Conservation (phyloP, 2,888 invertebrate genomes). For the Geophilus truncorum region DNA sequence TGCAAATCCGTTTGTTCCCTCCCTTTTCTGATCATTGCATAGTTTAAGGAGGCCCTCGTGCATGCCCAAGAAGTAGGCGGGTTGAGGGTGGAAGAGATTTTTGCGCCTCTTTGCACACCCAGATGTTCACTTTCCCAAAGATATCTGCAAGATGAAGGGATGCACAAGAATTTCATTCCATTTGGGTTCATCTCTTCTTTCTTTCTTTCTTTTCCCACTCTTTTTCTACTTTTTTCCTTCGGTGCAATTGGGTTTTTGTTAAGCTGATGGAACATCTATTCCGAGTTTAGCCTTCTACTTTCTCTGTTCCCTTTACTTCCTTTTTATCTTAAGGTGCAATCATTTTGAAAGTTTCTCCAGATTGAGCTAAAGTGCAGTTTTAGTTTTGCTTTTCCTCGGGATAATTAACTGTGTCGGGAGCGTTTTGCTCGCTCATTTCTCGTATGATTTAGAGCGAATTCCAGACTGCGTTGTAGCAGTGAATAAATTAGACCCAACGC, state of each 20-base stretch:
- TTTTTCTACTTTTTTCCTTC: background rate
- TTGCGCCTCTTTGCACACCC: constrained; percentile 27
- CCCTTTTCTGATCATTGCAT: constrained; percentile 25
- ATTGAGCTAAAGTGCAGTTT: constrained; percentile 7
- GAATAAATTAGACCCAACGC: constrained; percentile 17
- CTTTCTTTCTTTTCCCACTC: background rate
- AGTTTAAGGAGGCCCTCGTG: constrained; percentile 20
- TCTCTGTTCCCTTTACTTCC: background rate
- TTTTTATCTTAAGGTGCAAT: constrained; percentile 11
- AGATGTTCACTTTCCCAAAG: constrained; percentile 25
- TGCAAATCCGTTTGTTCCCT: constrained; percentile 27
- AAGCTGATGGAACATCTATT: constrained; percentile 24
- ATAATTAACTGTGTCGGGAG: constrained; percentile 27
- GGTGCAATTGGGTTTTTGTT: constrained; percentile 15
- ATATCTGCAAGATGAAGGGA: constrained; percentile 25
- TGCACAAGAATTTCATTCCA: constrained; percentile 28
- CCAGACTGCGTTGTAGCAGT: constrained; percentile 17
- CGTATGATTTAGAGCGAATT: constrained; percentile 15
- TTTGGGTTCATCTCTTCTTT: constrained; percentile 20
- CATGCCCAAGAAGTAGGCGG: constrained; percentile 18
- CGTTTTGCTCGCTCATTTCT: constrained; percentile 27
- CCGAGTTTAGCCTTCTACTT: background rate
- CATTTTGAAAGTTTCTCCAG: constrained; percentile 21
- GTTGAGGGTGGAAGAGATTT: constrained; percentile 13
- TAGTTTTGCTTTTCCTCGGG: constrained; percentile 7